These are phyloP conservation scores for Jordanella pulchra DNA, from an alignment of 2,797 vertebrate genomes.

Conservation along the genomic window DNA sequence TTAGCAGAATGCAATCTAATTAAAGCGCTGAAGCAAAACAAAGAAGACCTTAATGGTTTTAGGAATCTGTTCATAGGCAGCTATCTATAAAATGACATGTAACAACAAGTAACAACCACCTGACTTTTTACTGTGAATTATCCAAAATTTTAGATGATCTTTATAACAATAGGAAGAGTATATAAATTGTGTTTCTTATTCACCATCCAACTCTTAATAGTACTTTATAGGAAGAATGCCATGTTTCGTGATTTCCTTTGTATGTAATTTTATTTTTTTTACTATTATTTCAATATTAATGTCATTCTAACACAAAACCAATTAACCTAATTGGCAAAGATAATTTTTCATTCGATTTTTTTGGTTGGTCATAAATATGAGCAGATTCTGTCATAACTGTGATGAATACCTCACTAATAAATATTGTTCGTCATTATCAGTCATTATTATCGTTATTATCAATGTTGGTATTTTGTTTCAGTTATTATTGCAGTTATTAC, in stretches of 20 bases:
- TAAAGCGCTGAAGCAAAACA: no score
- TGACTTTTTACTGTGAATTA: neutral
- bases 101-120: neutral
- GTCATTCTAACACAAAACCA: neutral
- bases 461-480: no score
- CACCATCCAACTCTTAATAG: neutral
- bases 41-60: no score
- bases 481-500: no score
- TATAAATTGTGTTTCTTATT: neutral
- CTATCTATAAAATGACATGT: neutral
- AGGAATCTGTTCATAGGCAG: neutral
- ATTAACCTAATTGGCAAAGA: neutral
- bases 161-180: neutral
- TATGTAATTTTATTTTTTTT: neutral
- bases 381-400: no score
- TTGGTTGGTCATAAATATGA: neutral
- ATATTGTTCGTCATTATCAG: no score
- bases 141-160: neutral
- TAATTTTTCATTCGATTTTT: neutral
- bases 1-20: no score
- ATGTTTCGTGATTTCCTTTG: neutral
- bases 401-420: no score
- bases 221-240: neutral
- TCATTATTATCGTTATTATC: no score
- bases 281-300: neutral